phyloP scores from a whole-genome alignment of 2,113 vertebrate genomes.

The Camarhynchus parvulus region DNA sequence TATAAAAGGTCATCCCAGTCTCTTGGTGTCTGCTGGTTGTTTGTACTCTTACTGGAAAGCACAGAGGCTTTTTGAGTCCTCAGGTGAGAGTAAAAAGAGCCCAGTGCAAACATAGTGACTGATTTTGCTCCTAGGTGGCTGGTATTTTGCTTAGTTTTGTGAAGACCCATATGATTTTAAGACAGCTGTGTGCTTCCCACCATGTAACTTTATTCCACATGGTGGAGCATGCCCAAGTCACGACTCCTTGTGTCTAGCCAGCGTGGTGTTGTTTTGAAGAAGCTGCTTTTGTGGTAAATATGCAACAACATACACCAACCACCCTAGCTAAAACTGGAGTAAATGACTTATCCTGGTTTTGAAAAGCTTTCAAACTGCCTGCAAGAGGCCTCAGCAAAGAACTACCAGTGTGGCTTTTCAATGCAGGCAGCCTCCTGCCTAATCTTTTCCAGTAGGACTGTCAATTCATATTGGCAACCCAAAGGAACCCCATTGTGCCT shows the following conservation, averaged over 20 bases:
- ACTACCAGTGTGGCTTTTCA: rapidly evolving
- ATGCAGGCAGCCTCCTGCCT: background rate
- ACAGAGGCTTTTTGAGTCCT: background rate
- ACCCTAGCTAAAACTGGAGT: background rate
- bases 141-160: background rate
- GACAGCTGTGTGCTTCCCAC: rapidly evolving
- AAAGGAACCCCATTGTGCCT: rapidly evolving
- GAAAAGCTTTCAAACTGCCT: background rate
- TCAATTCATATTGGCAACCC: rapidly evolving
- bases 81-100: background rate
- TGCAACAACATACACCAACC: background rate
- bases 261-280: background rate
- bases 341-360: background rate
- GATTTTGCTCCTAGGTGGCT: background rate
- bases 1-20: background rate
- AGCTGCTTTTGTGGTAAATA: background rate
- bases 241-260: background rate
- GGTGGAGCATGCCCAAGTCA: background rate
- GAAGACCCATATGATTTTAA: background rate
- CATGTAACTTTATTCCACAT: background rate
- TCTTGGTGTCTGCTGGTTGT: background rate
- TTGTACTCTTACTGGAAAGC: background rate
- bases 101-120: background rate
- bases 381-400: background rate
- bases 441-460: background rate